A percentile compares a stretch with the other conserved stretches of the same genome.
Conservation (phyloP, 2,113 vertebrate genomes). For the Scortum barcoo region DNA sequence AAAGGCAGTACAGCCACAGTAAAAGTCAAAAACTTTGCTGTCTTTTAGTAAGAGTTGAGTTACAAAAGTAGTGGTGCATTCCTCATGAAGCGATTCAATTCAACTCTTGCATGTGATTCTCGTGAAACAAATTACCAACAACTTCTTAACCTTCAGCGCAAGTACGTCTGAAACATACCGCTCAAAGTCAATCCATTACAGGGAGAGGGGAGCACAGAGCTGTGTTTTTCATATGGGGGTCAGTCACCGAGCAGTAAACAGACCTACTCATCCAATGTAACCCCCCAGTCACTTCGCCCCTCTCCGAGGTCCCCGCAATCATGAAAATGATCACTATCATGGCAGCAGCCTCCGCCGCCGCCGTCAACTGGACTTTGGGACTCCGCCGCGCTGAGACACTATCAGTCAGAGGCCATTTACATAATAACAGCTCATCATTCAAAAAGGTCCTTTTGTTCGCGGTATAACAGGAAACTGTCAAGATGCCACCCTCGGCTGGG, state of each 20-base stretch:
- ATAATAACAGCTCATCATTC: conserved; percentile 96
- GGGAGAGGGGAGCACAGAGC: background rate
- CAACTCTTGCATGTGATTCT: background rate
- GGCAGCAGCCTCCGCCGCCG: conserved; percentile 64
- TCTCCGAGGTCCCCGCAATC: conserved; percentile 90
- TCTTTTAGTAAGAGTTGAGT: background rate
- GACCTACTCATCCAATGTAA: conserved; percentile 86
- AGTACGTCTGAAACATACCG: conserved; percentile 13
- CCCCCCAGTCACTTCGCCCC: conserved; percentile 39
- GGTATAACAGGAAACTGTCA: conserved; percentile 92
- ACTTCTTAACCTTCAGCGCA: conserved; percentile 60
- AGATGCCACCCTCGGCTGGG: conserved; percentile 92
- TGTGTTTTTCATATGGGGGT: conserved; percentile 54
- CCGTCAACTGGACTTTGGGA: conserved; percentile 86
- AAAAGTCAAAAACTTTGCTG: background rate
- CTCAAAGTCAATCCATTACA: conserved; percentile 46
- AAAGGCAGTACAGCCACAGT: background rate
- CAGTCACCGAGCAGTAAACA: conserved; percentile 82
- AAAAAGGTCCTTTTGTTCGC: conserved; percentile 92
- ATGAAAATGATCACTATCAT: conserved; percentile 95
- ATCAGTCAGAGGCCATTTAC: conserved; percentile 93
- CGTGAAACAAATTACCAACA: conserved; percentile 6
- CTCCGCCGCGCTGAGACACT: conserved; percentile 87
- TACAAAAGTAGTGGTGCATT: background rate
- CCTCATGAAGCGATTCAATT: background rate